Evolutionary conservation across 2,113 vertebrate species (phyloP).

Genomic region (Phalacrocorax brasilianus): DNA sequence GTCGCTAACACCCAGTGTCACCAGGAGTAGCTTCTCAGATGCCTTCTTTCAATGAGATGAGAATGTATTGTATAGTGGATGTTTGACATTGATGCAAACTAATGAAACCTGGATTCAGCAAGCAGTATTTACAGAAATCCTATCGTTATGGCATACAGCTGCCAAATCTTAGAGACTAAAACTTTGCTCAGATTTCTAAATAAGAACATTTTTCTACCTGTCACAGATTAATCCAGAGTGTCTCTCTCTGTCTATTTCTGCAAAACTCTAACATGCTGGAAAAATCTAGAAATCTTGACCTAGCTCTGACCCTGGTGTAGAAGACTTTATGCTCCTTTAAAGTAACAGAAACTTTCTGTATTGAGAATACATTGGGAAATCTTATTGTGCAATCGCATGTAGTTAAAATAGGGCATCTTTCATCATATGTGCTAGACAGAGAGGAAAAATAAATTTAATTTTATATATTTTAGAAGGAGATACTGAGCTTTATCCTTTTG

Average conservation of each 20-base stretch:
- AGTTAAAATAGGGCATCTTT: neutral
- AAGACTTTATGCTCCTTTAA: neutral
- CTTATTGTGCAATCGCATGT: neutral
- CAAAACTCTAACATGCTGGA: conserved; percentile 30
- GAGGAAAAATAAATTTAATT: neutral
- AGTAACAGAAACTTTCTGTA: neutral
- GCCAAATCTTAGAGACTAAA: conserved; percentile 46
- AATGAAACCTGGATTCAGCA: conserved; percentile 35
- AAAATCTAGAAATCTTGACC: conserved; percentile 16
- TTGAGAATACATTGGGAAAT: neutral
- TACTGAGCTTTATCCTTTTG: neutral
- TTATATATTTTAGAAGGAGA: neutral
- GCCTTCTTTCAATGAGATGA: neutral
- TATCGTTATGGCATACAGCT: conserved; percentile 32
- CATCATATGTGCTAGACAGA: neutral
- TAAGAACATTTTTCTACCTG: conserved; percentile 56
- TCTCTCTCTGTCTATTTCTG: conserved; percentile 19
- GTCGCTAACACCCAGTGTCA: neutral
- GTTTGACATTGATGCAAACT: conserved; percentile 42
- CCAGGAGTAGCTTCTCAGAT: neutral
- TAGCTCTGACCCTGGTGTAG: neutral
- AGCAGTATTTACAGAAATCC: conserved; percentile 25
- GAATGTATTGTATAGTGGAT: neutral
- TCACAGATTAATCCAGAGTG: conserved; percentile 43
- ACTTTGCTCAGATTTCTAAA: conserved; percentile 11